Evolutionary conservation across 2,888 invertebrate genomes (phyloP).

Genomic region (Platerodrilus igneus): DNA sequence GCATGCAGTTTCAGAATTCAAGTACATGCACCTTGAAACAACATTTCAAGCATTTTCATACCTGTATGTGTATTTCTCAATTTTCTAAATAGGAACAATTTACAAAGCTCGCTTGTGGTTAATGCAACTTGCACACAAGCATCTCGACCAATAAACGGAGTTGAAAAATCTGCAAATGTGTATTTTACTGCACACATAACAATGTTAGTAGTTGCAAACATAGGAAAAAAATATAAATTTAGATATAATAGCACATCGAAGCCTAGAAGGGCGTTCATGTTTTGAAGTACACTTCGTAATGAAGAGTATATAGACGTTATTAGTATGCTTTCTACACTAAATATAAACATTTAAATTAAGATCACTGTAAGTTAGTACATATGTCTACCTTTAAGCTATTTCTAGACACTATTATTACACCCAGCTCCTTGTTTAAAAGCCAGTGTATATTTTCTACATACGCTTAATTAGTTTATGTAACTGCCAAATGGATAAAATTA

Average conservation of each 20-base stretch:
- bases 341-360: too few species aligned
- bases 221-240: constrained; percentile 10
- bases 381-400: too few species aligned
- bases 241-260: constrained; percentile 8
- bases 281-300: not conserved
- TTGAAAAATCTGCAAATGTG: not conserved
- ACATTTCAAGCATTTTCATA: not conserved
- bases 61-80: constrained; percentile 6
- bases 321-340: constrained; percentile 4
- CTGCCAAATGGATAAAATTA: too few species aligned
- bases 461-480: too few species aligned
- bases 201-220: constrained; percentile 7
- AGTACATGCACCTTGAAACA: too few species aligned
- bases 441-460: too few species aligned
- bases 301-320: not conserved
- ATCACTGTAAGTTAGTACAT: too few species aligned
- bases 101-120: constrained; percentile 2
- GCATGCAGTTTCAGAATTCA: too few species aligned
- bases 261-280: constrained; percentile 7
- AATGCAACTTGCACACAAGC: constrained; percentile 4
- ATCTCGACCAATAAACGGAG: constrained; percentile 7
- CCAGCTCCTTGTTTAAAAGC: too few species aligned
- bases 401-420: too few species aligned
- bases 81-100: constrained; percentile 6
- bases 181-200: constrained; percentile 5